Percentiles rank a stretch among this genome's conserved stretches.
Conservation (phyloP, 64 coral and sea anemone genomes). For the Montipora sp. region DNA sequence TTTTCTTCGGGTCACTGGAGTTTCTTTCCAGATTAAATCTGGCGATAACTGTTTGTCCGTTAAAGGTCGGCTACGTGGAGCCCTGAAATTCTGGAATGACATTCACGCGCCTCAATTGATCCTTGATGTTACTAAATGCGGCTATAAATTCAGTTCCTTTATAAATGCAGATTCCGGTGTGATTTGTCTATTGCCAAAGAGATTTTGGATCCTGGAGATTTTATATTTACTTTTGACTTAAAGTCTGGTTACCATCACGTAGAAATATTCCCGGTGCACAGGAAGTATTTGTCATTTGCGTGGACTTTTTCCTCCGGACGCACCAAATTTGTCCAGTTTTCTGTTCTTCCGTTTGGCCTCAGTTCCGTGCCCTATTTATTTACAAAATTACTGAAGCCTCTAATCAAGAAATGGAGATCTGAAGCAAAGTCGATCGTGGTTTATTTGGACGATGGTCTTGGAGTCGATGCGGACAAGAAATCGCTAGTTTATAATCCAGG, state of each 20-base stretch:
- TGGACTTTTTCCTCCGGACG: no score
- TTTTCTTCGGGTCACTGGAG: no score
- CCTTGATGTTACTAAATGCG: no score
- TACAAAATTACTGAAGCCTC: no score
- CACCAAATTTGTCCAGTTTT: not conserved
- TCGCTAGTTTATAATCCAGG: not conserved
- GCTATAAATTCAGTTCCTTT: not conserved
- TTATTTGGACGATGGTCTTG: conserved; percentile 14
- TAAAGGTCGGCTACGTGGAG: no score
- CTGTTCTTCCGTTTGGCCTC: no score
- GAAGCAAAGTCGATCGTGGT: not conserved
- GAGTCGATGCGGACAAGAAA: not conserved
- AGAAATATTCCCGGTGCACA: conserved; percentile 61
- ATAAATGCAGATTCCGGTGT: not conserved
- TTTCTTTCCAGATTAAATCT: no score
- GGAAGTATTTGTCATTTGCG: conserved; percentile 41
- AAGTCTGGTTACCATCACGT: conserved; percentile 72
- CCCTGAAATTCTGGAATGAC: no score
- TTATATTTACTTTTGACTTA: conserved; percentile 69
- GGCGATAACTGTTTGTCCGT: no score
- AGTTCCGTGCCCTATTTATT: no score
- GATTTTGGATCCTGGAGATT: conserved; percentile 35
- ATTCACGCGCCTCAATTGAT: no score
- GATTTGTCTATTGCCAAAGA: conserved; percentile 13
- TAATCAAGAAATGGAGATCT: no score